Percentiles rank a stretch among this genome's conserved stretches.
These are phyloP conservation scores for human (Homo sapiens) DNA, from an alignment of 2,113 vertebrate species.

Conservation along the genomic window DNA sequence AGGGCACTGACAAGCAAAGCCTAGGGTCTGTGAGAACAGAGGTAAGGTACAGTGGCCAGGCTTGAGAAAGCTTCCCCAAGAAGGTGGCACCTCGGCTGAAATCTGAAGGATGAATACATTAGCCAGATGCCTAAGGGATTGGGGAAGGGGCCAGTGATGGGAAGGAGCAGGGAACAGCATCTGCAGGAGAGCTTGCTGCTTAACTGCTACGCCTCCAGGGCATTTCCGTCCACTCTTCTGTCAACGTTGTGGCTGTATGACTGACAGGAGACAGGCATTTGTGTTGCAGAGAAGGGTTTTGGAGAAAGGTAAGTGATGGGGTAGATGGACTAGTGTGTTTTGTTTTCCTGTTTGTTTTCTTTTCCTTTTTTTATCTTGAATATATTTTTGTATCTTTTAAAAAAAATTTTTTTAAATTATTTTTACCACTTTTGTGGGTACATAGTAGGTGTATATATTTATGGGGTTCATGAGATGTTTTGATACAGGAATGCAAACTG, in stretches of 20 bases:
- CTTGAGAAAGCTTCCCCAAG: background rate
- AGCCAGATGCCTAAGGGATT: fast-evolving
- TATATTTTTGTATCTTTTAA: too few relatives aligned
- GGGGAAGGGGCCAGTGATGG: fast-evolving
- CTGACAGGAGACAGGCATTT: background rate
- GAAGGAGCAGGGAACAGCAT: background rate
- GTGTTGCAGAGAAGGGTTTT: too few relatives aligned
- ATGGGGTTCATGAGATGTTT: too few relatives aligned
- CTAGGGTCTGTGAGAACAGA: background rate
- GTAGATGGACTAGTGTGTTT: too few relatives aligned
- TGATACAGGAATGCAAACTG: too few relatives aligned
- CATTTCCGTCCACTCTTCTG: fast-evolving
- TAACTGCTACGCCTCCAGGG: background rate
- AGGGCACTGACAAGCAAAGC: background rate
- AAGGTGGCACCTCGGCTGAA: background rate
- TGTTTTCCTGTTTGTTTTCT: background rate
- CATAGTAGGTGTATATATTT: too few relatives aligned
- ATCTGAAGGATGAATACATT: background rate
- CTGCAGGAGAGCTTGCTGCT: background rate
- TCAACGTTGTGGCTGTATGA: background rate
- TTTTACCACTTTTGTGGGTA: too few relatives aligned
- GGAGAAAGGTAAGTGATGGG: background rate
- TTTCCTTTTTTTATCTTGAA: too few relatives aligned
- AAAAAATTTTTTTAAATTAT: too few relatives aligned
- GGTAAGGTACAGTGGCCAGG: too few relatives aligned